These are phyloP conservation scores for Hoplostethus atlanticus DNA, from an alignment of 2,797 vertebrate genomes.

Conservation along the genomic window DNA sequence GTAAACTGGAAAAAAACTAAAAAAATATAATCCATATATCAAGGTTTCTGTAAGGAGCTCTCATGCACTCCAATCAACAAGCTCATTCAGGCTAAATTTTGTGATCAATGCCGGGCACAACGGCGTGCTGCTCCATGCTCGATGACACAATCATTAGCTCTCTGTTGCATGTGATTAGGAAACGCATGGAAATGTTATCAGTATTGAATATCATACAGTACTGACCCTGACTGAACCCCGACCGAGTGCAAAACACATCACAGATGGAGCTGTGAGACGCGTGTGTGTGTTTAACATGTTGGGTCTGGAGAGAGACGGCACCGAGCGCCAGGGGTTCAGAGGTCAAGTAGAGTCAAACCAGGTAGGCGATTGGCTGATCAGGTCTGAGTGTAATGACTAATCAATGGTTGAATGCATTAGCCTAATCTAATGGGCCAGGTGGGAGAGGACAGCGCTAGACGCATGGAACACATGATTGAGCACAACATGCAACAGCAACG, in stretches of 20 bases:
- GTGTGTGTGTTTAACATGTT: constrained; percentile 67
- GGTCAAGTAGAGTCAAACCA: constrained; percentile 83
- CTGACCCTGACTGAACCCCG: constrained; percentile 46
- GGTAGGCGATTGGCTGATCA: constrained; percentile 94
- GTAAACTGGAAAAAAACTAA: background rate
- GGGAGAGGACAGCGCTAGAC: constrained; percentile 92
- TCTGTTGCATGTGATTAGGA: constrained; percentile 75
- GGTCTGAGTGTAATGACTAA: constrained; percentile 96
- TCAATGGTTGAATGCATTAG: constrained; percentile 99
- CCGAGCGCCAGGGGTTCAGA: constrained; percentile 51
- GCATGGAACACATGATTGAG: constrained; percentile 93
- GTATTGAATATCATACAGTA: constrained; percentile 62
- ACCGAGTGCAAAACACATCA: constrained; percentile 13
- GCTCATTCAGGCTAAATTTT: constrained; percentile 40
- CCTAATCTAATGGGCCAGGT: constrained; percentile 96
- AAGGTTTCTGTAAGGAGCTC: constrained; percentile 23
- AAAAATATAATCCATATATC: too few relatives aligned
- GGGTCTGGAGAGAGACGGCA: constrained; percentile 60
- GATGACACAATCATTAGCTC: constrained; percentile 68
- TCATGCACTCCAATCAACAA: constrained; percentile 30
- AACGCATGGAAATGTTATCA: constrained; percentile 48
- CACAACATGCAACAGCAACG: constrained; percentile 91
- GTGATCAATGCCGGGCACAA: constrained; percentile 53
- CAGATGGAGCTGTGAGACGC: constrained; percentile 42
- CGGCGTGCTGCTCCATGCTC: constrained; percentile 28